phyloP scores from a whole-genome alignment of 2,797 vertebrate genomes.

The Pempheris klunzingeri region DNA sequence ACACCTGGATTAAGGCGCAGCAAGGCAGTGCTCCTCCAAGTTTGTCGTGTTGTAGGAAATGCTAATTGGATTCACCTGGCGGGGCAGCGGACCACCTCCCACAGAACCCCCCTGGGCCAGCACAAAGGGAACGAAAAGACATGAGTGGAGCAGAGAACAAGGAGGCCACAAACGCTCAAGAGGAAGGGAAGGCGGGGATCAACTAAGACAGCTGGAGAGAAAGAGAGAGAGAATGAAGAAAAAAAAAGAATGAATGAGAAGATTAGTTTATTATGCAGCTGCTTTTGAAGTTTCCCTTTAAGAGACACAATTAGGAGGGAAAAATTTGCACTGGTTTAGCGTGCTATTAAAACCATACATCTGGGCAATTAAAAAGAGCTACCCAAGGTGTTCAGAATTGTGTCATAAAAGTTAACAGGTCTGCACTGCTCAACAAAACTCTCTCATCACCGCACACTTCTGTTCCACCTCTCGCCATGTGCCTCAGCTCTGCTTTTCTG shows the following conservation, averaged over 20 bases:
- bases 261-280: conserved; percentile 78
- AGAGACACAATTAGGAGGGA: conserved; percentile 84
- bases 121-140: conserved; percentile 55
- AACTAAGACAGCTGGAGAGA: conserved; percentile 12
- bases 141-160: conserved; percentile 20
- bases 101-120: conserved; percentile 54
- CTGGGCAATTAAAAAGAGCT: conserved; percentile 85
- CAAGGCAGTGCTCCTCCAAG: conserved; percentile 67
- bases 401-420: conserved; percentile 86
- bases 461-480: conserved; percentile 60
- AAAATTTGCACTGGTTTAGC: conserved; percentile 75
- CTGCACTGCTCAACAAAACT: conserved; percentile 73
- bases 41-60: conserved; percentile 61
- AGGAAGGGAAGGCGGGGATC: conserved; percentile 24
- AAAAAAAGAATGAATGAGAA: conserved; percentile 66
- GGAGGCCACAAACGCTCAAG: conserved; percentile 34
- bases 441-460: conserved; percentile 74
- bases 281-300: conserved; percentile 83
- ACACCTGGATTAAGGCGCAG: conserved; percentile 81
- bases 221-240: conserved; percentile 19
- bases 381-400: conserved; percentile 83
- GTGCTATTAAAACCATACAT: conserved; percentile 82
- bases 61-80: conserved; percentile 87
- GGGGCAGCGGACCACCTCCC: conserved; percentile 63
- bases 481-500: conserved; percentile 45